phyloP scores from a whole-genome alignment of 2,888 invertebrate species.

The Azorinus chamasolen region DNA sequence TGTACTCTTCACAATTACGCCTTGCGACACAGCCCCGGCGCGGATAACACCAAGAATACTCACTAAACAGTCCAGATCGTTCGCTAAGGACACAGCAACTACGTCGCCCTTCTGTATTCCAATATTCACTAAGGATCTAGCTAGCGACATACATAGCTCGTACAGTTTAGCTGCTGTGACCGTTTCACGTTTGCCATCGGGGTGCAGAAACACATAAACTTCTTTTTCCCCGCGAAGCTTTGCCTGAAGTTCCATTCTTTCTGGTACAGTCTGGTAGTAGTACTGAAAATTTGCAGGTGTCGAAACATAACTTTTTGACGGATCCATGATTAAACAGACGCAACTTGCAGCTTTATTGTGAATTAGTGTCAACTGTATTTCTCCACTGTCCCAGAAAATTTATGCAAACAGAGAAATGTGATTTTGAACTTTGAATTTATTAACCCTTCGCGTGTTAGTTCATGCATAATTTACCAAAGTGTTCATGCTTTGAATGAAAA shows the following conservation, averaged over 20 bases:
- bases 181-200: constrained; percentile 18
- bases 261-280: constrained; percentile 23
- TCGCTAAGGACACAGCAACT: constrained; percentile 34
- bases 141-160: constrained; percentile 1
- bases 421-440: too few relatives aligned
- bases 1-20: neutral
- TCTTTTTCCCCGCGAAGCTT: constrained; percentile 31
- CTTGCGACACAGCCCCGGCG: constrained; percentile 25
- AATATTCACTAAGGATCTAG: constrained; percentile 18
- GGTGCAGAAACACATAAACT: constrained; percentile 36
- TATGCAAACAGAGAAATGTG: too few relatives aligned
- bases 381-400: too few relatives aligned
- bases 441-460: too few relatives aligned
- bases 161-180: constrained; percentile 27
- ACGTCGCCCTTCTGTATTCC: constrained; percentile 46
- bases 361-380: too few relatives aligned
- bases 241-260: constrained; percentile 15
- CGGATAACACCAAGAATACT: constrained; percentile 37
- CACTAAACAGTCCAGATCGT: constrained; percentile 37
- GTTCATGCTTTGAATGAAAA: too few relatives aligned
- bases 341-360: too few relatives aligned
- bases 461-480: too few relatives aligned
- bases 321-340: too few relatives aligned
- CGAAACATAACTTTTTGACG: constrained; percentile 20
- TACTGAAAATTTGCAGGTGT: constrained; percentile 21